Evolutionary conservation across 2,888 invertebrate species (phyloP), one percentile per base, ranked within the genome.

Genomic region (Phymatocera aterrima): DNA sequence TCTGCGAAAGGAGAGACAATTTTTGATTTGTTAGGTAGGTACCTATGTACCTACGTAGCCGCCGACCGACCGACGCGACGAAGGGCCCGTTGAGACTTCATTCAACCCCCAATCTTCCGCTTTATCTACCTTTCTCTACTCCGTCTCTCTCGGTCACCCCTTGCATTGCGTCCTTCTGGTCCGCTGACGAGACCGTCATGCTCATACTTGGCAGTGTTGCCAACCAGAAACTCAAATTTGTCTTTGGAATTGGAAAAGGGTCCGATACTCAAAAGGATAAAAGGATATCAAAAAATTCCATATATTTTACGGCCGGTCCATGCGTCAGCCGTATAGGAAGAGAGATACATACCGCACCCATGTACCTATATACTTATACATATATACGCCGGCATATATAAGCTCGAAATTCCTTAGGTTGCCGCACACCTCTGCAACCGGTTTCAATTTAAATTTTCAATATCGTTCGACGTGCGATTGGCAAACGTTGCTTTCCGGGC

Each of bases 151-250:
- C 15, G 46, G 15, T 51, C 51, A n/a, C n/a, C 28, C 68, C 46
- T 68, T 68, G 68, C 68, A 51, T 37, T 51, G 31, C 51, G 51
- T 31, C 51, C 34, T 54, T 75, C 24, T 37, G 75, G 75, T 57
- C 40, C 57, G 54, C 57, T 74, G 57, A 40, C 54, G 21, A 24
- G 74, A 74, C 54, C 57, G 31, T 18, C 61, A 8, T 18, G 15
- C 8, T n/a, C 10, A 31, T 34, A 72, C 72, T 72, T 31, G 48
- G 48, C 48, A 34, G 51, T 31, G 74, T 57, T 5, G 15, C 60
- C 40, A 40, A 4, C 37, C n/a, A 75, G 75, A 75, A 75, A 28
- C 75, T 60, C 75, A 75, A 75, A 75, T 75, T 60, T 75, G 75
- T 75, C 40, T 75, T 75, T 34, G 24, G 40, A 40, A 75, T 57